Percentiles rank a stretch among this genome's conserved stretches.
Evolutionary conservation across 2,888 invertebrate genomes (phyloP).

Genomic region (Leptopterna dolabrata): DNA sequence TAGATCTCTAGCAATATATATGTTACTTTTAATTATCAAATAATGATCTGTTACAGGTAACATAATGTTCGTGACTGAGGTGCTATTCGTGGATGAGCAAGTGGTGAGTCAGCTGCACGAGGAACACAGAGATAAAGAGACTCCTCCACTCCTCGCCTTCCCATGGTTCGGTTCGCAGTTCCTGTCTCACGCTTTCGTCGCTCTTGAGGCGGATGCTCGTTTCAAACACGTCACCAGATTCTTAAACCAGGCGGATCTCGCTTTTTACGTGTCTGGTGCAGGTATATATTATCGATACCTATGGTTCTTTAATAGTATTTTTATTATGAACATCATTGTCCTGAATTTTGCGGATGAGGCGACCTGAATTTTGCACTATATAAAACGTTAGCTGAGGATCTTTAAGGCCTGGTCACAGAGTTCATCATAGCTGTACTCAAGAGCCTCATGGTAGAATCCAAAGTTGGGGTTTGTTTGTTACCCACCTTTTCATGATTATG

Average conservation of each 20-base stretch:
- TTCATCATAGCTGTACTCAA: no score
- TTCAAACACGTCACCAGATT: conserved; percentile 73
- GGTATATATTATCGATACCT: conserved; percentile 59
- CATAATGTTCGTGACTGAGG: conserved; percentile 74
- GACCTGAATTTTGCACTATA: no score
- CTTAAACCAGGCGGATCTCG: conserved; percentile 74
- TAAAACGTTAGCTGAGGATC: no score
- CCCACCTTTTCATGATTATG: no score
- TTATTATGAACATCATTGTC: no score
- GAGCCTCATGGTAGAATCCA: no score
- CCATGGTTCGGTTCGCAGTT: conserved; percentile 77
- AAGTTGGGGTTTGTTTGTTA: no score
- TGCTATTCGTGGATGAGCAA: conserved; percentile 74
- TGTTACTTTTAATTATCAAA: no score
- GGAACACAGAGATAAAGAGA: conserved; percentile 75
- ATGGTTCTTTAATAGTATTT: not conserved
- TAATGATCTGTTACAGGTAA: conserved; percentile 66
- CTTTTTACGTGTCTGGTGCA: conserved; percentile 73
- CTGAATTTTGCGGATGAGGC: no score
- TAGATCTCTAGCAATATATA: no score
- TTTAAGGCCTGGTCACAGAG: no score
- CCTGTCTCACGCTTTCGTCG: conserved; percentile 73
- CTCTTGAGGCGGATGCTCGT: conserved; percentile 70
- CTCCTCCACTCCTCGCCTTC: conserved; percentile 74
- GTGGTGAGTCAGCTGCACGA: conserved; percentile 74